Evolutionary conservation across 2,888 invertebrate genomes (phyloP), one percentile per base, ranked within the genome.

Genomic region (Spisula subtruncata): DNA sequence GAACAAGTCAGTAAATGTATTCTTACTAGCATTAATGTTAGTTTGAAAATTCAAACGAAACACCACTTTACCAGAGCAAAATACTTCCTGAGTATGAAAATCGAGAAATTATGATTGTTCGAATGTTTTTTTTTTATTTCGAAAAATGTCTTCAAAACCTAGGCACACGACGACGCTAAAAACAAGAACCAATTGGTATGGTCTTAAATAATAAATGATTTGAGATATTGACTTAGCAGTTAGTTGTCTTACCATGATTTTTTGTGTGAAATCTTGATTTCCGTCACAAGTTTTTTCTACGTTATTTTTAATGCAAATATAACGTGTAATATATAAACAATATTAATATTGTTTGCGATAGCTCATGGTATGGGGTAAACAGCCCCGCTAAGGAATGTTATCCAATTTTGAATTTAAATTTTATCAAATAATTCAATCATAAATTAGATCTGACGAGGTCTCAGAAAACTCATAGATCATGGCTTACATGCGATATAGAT

Each of bases 391-490:
- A 20, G 87, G 89, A 84, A 87, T 89, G 80, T 87, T 87, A 87
- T 89, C 87, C 25, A 48, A 81, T 81, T 81, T 56, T 51, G 81
- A 75, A 86, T 71, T 79, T n/a, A n/a, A n/a, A n/a, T n/a, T n/a
- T n/a, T 83, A 84, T 87, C 84, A 86, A 83, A 66, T 89, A 87
- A 75, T 87, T 89, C 82, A 85, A 56, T 54, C 87, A 85, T 85
- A 81, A 25, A 71, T 86, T 71, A 71, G 80, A 89, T 85, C 87
- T 75, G 89, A 87, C 84, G 75, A 81, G 81, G 35, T 41, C 46
- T 60, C 80, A 25, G 46, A 71, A 84, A 48, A 46, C 25, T 66
- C 87, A 89, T 88, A 86, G 46, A 91, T 91, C 91, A 91, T 60
- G n/a, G 35, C 71, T 66, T 60, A 82, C 60, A 41, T 66, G 66